These are phyloP conservation scores for Lysandra bellargus DNA, from an alignment of 2,888 invertebrate genomes.

Conservation along the genomic window DNA sequence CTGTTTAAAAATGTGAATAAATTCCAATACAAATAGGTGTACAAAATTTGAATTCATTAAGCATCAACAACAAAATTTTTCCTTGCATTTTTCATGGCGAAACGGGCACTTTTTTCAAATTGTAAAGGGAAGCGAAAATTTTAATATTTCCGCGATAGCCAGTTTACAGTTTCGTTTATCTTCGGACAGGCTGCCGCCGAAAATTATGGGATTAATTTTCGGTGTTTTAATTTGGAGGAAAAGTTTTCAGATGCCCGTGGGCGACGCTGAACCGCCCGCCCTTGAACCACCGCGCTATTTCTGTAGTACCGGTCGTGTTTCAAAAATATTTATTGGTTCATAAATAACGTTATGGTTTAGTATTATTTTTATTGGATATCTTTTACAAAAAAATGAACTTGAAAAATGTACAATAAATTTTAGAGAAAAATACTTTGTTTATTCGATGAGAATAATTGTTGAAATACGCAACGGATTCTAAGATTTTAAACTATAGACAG, in stretches of 20 bases:
- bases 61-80: not conserved
- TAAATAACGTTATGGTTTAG: constrained; percentile 38
- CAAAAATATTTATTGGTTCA: constrained; percentile 40
- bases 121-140: not conserved
- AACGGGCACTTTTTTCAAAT: not conserved
- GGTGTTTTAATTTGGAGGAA: constrained; percentile 54
- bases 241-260: constrained; percentile 49
- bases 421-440: not conserved
- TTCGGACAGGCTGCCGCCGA: constrained; percentile 7
- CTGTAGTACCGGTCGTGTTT: constrained; percentile 39
- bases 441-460: not conserved
- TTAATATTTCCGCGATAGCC: constrained; percentile 30
- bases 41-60: not conserved
- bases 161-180: constrained; percentile 27
- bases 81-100: not conserved
- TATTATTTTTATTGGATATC: constrained; percentile 12
- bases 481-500: not conserved
- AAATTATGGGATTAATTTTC: constrained; percentile 43
- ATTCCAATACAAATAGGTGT: too few species aligned
- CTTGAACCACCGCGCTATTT: constrained; percentile 49
- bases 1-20: too few species aligned
- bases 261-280: constrained; percentile 47
- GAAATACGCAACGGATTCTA: not conserved
- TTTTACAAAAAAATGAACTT: not conserved
- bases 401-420: not conserved